These are phyloP conservation scores for Arge pagana DNA, from an alignment of 2,888 invertebrate genomes.

Conservation along the genomic window DNA sequence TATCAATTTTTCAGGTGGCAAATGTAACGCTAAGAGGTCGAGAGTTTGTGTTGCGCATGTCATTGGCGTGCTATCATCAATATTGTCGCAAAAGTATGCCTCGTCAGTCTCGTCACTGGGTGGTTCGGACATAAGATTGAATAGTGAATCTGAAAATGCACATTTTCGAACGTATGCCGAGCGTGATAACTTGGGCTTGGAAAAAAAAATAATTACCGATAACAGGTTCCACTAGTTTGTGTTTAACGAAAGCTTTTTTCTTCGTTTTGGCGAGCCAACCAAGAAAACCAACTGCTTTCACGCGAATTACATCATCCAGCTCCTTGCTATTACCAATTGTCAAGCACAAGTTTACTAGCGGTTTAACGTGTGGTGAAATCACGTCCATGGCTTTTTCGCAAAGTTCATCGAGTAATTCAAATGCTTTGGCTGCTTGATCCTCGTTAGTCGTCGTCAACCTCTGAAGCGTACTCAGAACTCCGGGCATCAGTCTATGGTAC, in stretches of 20 bases:
- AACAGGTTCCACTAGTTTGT: conserved; percentile 71
- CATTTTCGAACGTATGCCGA: too few species aligned
- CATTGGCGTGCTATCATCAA: conserved; percentile 67
- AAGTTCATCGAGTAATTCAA: conserved; percentile 70
- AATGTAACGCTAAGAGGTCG: conserved; percentile 73
- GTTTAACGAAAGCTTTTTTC: conserved; percentile 74
- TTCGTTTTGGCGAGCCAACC: conserved; percentile 70
- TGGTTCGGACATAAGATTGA: conserved; percentile 70
- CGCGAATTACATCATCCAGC: conserved; percentile 66
- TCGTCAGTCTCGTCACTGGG: conserved; percentile 67
- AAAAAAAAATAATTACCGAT: conserved; percentile 38
- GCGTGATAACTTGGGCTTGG: neutral
- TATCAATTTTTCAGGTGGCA: conserved; percentile 77
- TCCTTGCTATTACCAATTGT: conserved; percentile 64
- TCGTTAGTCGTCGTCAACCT: conserved; percentile 63
- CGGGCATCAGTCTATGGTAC: conserved; percentile 67
- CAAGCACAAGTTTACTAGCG: conserved; percentile 70
- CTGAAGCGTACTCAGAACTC: conserved; percentile 66
- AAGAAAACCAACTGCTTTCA: conserved; percentile 71
- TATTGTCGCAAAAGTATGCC: conserved; percentile 68
- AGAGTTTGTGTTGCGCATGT: conserved; percentile 76
- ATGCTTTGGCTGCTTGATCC: conserved; percentile 65
- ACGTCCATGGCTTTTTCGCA: conserved; percentile 68
- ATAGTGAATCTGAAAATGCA: conserved; percentile 64
- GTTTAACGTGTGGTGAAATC: conserved; percentile 67